phyloP scores from a whole-genome alignment of 1,140 invertebrate genomes.

The Eriosoma lanigerum region DNA sequence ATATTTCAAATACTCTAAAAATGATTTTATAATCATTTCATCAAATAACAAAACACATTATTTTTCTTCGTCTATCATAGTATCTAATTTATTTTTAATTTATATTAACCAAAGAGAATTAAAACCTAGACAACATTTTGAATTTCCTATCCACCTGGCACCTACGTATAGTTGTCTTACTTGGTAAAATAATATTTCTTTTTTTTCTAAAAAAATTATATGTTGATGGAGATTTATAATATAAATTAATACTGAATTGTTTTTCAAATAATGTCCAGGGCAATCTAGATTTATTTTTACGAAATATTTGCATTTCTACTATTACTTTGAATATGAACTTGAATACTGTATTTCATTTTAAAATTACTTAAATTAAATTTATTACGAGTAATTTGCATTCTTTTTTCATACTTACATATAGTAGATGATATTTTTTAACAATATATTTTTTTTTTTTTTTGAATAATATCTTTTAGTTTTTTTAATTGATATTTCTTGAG shows the following conservation, averaged over 20 bases:
- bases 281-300: background rate
- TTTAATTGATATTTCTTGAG: background rate
- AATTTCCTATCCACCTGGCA: constrained; percentile 22
- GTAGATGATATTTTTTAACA: constrained; percentile 2
- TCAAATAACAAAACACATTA: too few species aligned
- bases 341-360: background rate
- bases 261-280: background rate
- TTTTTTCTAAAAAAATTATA: constrained; percentile 11
- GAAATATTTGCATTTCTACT: constrained; percentile 18
- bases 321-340: background rate
- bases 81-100: constrained; percentile 4
- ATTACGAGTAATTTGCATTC: background rate
- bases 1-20: too few species aligned
- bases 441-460: background rate
- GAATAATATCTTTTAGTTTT: background rate
- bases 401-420: background rate
- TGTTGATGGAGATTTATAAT: constrained; percentile 26
- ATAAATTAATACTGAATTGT: background rate
- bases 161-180: background rate
- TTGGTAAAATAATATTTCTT: background rate
- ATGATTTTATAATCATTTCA: too few species aligned
- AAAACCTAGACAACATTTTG: constrained; percentile 14
- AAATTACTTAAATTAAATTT: background rate
- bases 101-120: background rate
- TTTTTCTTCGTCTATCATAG: background rate